Evolutionary conservation across 1,140 invertebrate genomes (phyloP).

Genomic region (Drosophila oshimai): DNA sequence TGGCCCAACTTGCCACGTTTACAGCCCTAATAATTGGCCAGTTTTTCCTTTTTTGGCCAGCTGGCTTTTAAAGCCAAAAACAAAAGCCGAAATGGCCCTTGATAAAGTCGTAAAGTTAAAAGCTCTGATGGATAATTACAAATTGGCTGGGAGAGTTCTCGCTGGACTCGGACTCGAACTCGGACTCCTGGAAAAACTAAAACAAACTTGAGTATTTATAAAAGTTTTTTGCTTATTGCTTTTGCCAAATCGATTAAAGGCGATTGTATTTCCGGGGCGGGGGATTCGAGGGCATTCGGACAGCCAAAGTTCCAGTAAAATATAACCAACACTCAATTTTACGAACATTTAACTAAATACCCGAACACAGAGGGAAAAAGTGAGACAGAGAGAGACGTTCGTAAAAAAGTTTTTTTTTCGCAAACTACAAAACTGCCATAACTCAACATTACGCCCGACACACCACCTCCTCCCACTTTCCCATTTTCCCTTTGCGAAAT

Average conservation of each 20-base stretch:
- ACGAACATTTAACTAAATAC: constrained; percentile 80
- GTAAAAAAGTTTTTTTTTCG: constrained; percentile 65
- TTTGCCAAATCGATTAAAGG: constrained; percentile 72
- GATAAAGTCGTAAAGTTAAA: constrained; percentile 70
- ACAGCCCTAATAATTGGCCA: constrained; percentile 54
- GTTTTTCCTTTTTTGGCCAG: constrained; percentile 18
- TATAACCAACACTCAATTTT: constrained; percentile 76
- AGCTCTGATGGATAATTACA: constrained; percentile 59
- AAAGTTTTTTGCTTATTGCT: constrained; percentile 72
- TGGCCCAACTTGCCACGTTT: constrained; percentile 36
- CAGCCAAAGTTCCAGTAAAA: constrained; percentile 52
- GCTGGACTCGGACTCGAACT: no score
- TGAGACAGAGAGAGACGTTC: constrained; percentile 37
- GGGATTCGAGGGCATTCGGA: background rate
- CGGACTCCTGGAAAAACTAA: constrained; percentile 28
- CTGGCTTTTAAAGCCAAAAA: constrained; percentile 26
- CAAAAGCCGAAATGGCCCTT: constrained; percentile 33
- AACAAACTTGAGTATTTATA: constrained; percentile 69
- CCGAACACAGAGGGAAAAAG: constrained; percentile 3
- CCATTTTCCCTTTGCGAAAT: constrained; percentile 43
- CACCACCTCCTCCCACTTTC: constrained; percentile 7
- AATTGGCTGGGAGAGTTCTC: constrained; percentile 11
- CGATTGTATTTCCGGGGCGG: constrained; percentile 15
- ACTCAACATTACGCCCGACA: constrained; percentile 75
- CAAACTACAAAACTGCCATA: constrained; percentile 81